Evolutionary conservation across 2,888 invertebrate genomes (phyloP), one percentile per base, ranked within the genome.

Genomic region (Leucozona laternaria): DNA sequence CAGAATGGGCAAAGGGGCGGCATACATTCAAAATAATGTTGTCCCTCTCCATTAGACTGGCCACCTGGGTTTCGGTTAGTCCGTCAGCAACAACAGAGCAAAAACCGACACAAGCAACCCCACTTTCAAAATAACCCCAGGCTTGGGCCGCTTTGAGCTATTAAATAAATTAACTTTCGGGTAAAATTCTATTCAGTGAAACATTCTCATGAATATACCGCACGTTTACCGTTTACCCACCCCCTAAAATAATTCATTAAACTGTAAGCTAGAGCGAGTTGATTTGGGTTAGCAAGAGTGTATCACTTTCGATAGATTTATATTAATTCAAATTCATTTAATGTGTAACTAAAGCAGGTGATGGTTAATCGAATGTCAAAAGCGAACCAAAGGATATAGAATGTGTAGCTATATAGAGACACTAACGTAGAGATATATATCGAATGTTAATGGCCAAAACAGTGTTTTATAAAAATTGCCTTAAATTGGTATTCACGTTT

Each of bases 81-180:
- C 17, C 25, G 31, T 31, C 25, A 50, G 37, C 34, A 60, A 2
- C 57, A 28, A 17, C 57, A 13, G 50, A 62, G 22, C 37, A 40
- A 15, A 28, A 53, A 5, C 25, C 28, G 7, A 6, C 53, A 53
- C 13, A 25, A 20, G 15, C 64, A 31, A 57, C 57, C 55, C 66
- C 64, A 28, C 64, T 34, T 34, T 34, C 8, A 28, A 53, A 28
- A n/a, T n/a, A n/a, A 28, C 25, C 28, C 53, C 15, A 28, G n/a
- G 25, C 25, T n/a, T 53, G 31, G 31, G 53, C 25, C 28, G 25
- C 22, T 68, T 37, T 53, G 53, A n/a, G 71, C 50, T 76, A 76
- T 84, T 84, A 79, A 84, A 79, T 84, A 71, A 84, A 84, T 84
- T 84, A 79, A 79, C 79, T 71, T 53, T 75, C 31, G 58, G 79